phyloP scores from a whole-genome alignment of 2,113 vertebrate genomes.

The Papio anubis region DNA sequence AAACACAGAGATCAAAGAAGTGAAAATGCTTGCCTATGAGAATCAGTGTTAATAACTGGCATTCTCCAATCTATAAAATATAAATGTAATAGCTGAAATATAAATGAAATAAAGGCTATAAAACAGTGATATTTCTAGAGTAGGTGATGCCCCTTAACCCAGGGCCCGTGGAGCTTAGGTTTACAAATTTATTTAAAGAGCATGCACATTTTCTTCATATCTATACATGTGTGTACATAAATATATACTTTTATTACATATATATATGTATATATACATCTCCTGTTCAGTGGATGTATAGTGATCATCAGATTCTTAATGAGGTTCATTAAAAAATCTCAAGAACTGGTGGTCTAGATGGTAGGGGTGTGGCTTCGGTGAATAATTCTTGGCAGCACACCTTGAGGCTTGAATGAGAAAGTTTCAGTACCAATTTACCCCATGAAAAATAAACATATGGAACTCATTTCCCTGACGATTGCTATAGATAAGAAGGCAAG shows the following conservation, averaged over 20 bases:
- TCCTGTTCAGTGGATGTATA: not conserved
- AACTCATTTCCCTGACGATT: not conserved
- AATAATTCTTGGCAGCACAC: not conserved
- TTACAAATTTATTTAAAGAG: not conserved
- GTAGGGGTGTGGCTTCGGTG: not conserved
- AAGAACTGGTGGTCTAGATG: not conserved
- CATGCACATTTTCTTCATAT: not conserved
- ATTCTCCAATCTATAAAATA: not conserved
- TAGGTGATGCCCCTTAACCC: not conserved
- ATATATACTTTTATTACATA: not conserved
- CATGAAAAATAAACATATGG: not conserved
- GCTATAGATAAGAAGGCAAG: not conserved
- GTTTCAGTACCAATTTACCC: not conserved
- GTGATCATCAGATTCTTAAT: not conserved
- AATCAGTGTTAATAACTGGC: not conserved
- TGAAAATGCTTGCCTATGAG: not conserved
- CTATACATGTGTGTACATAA: not conserved
- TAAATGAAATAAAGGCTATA: not conserved
- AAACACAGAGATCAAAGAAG: not conserved
- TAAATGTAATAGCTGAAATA: not conserved
- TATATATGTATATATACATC: not conserved
- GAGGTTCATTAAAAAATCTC: not conserved
- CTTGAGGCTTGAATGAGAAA: conserved; percentile 32
- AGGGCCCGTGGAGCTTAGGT: not conserved
- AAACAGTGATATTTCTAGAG: not conserved